Percentiles rank a stretch among this genome's conserved stretches.
Evolutionary conservation across 2,113 vertebrate genomes (phyloP).

Genomic region (Phyllopteryx taeniolatus): DNA sequence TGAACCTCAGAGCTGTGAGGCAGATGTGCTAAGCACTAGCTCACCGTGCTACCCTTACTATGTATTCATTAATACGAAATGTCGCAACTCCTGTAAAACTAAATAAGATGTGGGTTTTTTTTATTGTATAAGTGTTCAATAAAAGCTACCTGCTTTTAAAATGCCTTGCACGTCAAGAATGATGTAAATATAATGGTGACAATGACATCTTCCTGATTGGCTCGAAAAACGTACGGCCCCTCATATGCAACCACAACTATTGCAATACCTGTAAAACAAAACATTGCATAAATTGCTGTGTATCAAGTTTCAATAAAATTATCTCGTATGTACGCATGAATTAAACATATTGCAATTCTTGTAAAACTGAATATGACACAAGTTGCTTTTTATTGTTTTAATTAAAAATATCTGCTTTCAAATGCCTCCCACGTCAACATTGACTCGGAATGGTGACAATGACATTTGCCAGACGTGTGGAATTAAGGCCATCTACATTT

Average conservation of each 20-base stretch:
- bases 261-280: background rate
- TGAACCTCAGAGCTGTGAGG: no score
- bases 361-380: background rate
- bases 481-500: background rate
- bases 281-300: background rate
- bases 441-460: background rate
- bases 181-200: background rate
- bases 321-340: no score
- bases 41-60: no score
- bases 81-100: no score
- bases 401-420: background rate
- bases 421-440: background rate
- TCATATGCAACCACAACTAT: background rate
- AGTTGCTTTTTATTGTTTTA: background rate
- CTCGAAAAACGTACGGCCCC: background rate
- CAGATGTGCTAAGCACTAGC: no score
- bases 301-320: no score
- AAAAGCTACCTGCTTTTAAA: background rate
- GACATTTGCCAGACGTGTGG: background rate
- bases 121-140: background rate
- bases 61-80: no score
- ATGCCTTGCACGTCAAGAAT: background rate
- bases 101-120: background rate
- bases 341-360: background rate
- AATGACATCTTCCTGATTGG: background rate